A percentile compares a stretch with the other conserved stretches of the same genome.
Conservation (phyloP, 2,888 invertebrate genomes). For the Xestobium rufovillosum region DNA sequence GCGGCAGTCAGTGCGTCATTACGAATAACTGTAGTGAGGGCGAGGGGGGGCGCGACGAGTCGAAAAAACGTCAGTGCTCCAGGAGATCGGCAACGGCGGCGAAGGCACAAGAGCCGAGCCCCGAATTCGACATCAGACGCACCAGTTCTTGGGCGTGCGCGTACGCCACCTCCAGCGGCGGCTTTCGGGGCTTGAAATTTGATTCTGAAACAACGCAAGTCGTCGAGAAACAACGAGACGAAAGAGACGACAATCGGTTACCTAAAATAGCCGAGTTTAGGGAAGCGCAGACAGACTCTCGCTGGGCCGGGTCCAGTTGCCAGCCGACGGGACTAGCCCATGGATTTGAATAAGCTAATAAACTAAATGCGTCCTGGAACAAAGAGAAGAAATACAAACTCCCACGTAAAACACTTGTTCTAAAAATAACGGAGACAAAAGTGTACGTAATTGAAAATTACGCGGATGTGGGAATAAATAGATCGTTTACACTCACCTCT, state of each 20-base stretch:
- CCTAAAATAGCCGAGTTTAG: slow-evolving; percentile 97
- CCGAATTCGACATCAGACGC: slow-evolving; percentile 81
- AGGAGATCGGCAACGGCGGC: slow-evolving; percentile 81
- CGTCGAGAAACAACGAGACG: too few relatives aligned
- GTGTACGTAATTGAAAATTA: too few relatives aligned
- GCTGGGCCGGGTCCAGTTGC: slow-evolving; percentile 89
- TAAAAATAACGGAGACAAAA: too few relatives aligned
- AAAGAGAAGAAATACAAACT: slow-evolving; percentile 6
- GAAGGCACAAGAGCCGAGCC: slow-evolving; percentile 91
- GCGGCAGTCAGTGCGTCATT: too few relatives aligned
- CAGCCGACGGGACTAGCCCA: slow-evolving; percentile 95
- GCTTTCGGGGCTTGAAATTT: slow-evolving; percentile 81
- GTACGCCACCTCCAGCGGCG: slow-evolving; percentile 87
- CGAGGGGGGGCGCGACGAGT: slow-evolving; percentile 30
- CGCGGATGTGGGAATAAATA: too few relatives aligned
- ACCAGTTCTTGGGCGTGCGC: slow-evolving; percentile 85
- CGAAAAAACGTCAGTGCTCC: slow-evolving; percentile 51
- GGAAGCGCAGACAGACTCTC: slow-evolving; percentile 91
- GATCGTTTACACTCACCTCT: slow-evolving; percentile 53
- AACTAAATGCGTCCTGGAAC: slow-evolving; percentile 89
- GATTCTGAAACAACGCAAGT: slow-evolving; percentile 59
- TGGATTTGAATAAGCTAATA: slow-evolving; percentile 95
- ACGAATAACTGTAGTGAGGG: too few relatives aligned
- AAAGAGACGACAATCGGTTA: slow-evolving; percentile 38
- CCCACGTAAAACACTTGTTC: too few relatives aligned